These are phyloP conservation scores for Dolomedes plantarius DNA, from an alignment of 2,888 invertebrate species.

Conservation along the genomic window DNA sequence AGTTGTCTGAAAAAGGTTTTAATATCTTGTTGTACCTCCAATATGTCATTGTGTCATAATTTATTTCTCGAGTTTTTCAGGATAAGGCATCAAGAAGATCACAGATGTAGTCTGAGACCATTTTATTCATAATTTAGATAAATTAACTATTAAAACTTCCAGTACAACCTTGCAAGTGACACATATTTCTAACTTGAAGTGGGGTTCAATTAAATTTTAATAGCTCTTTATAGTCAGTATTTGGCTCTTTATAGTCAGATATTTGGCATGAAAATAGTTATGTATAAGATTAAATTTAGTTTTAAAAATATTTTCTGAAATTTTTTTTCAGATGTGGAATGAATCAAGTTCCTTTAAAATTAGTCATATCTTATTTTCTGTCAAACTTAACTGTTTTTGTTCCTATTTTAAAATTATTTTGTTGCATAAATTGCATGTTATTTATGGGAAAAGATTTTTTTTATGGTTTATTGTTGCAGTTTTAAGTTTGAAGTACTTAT, in stretches of 20 bases:
- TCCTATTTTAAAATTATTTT: no score
- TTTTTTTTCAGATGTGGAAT: no score
- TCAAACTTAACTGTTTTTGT: no score
- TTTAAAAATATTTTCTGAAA: no score
- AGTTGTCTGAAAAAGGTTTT: background rate
- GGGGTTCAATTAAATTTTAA: background rate
- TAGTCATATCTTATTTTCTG: no score
- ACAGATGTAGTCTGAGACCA: background rate
- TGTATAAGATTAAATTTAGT: no score
- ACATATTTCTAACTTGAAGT: constrained; percentile 9
- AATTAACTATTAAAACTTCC: background rate
- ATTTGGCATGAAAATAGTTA: background rate
- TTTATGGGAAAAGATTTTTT: no score
- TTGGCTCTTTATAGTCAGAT: no score
- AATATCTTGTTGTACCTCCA: background rate
- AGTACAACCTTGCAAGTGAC: background rate
- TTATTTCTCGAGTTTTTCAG: constrained; percentile 31
- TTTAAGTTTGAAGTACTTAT: no score
- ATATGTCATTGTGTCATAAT: background rate
- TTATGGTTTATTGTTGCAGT: no score
- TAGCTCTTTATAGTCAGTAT: background rate
- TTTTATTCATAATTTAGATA: background rate
- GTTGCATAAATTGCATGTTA: no score
- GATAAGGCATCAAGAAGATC: constrained; percentile 23
- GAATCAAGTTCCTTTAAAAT: no score